phyloP scores from a whole-genome alignment of 2,797 vertebrate genomes.

The Dicrostonyx torquatus region DNA sequence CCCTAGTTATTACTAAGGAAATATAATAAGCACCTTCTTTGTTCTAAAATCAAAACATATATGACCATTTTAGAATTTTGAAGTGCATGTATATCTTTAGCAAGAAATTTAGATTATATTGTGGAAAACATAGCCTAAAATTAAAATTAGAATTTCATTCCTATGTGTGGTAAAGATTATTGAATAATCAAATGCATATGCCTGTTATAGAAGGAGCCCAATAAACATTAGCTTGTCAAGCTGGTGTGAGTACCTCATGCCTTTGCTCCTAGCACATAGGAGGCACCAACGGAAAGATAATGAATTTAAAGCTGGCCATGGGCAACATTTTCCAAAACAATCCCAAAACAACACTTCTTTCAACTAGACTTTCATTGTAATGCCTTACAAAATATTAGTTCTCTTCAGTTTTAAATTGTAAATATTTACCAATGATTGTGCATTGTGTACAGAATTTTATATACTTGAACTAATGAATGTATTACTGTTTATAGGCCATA shows the following conservation, averaged over 20 bases:
- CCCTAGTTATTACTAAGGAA: not conserved
- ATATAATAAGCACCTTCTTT: not conserved
- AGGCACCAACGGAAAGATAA: not conserved
- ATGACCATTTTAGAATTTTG: not conserved
- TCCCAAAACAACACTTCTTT: not conserved
- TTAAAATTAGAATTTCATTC: not conserved
- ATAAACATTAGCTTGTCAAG: not conserved
- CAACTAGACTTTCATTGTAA: not conserved
- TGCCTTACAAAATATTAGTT: not conserved
- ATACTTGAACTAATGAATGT: not conserved
- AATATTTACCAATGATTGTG: not conserved
- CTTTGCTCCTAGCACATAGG: not conserved
- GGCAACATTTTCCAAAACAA: not conserved
- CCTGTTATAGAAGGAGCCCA: not conserved
- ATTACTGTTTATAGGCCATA: not conserved
- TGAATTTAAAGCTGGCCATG: not conserved
- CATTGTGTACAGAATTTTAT: not conserved
- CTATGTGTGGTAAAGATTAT: not conserved
- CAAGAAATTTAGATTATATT: conserved; percentile 1
- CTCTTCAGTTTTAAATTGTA: conserved; percentile 41
- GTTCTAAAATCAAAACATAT: conserved; percentile 18
- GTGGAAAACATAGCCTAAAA: not conserved
- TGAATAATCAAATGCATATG: not conserved
- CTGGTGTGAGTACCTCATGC: not conserved
- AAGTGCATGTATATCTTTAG: not conserved